Evolutionary conservation across 1,140 invertebrate species (phyloP).

Genomic region (Achatina immaculata): DNA sequence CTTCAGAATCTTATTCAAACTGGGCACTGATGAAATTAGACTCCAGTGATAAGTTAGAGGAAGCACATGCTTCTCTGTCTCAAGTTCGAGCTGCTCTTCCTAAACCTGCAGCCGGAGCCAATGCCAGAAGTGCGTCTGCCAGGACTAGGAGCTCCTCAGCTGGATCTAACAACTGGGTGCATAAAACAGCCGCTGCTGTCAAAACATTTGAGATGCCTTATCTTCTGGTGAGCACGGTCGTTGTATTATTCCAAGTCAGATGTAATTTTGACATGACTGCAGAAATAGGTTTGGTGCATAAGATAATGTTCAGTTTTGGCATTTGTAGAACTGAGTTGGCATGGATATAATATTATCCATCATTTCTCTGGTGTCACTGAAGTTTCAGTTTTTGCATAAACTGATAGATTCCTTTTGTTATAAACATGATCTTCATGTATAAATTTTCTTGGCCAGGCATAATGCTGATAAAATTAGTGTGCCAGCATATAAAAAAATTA

Average conservation of each 20-base stretch:
- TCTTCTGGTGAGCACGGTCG: constrained; percentile 64
- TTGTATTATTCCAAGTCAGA: constrained; percentile 10
- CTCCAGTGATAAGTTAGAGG: constrained; percentile 36
- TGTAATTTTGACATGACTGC: not conserved
- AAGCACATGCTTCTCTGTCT: constrained; percentile 41
- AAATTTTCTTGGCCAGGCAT: too few relatives aligned
- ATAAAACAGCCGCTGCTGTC: constrained; percentile 61
- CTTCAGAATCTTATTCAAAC: constrained; percentile 47
- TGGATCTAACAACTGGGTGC: constrained; percentile 37
- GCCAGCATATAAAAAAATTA: too few relatives aligned
- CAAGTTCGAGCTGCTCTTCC: constrained; percentile 55
- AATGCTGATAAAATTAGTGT: too few relatives aligned
- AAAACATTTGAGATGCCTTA: constrained; percentile 66
- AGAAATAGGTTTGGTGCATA: too few relatives aligned
- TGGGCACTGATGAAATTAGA: constrained; percentile 57
- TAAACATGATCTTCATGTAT: too few relatives aligned
- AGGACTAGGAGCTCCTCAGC: constrained; percentile 49
- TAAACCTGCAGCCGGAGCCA: constrained; percentile 44
- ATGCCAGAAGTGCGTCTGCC: constrained; percentile 53
- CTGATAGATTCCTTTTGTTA: too few relatives aligned
- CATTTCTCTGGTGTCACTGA: too few relatives aligned
- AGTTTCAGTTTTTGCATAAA: too few relatives aligned
- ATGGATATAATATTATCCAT: too few relatives aligned
- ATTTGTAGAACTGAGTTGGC: too few relatives aligned
- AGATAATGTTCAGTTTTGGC: too few relatives aligned